Base-by-base conservation (phyloP, 2,888 invertebrate species). In the Rhyacophila evoluta region DNA sequence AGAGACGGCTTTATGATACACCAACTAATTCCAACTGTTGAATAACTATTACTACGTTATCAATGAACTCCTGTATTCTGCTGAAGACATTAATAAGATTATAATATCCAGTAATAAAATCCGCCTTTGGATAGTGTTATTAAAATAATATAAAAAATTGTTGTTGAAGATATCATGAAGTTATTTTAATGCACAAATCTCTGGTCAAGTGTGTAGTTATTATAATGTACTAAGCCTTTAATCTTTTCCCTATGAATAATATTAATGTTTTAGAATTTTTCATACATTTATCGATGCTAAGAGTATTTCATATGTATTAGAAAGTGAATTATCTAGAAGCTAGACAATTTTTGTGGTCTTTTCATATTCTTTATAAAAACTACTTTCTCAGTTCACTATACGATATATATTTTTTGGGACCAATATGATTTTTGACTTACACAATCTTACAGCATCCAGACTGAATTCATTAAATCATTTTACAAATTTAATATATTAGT, bases 1-100 rank as follows among this genome's bases (percentile, higher is more conserved):
- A 83, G 92, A 93, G 88, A 93, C 92, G 80, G 92, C 92, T 80
- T 92, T 93, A 89, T 90, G 90, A 90, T 89, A 72, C 38, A 33
- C 11, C 37, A 36, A 37, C 33, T 55, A 25, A 55, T 55, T 55
- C 55, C 55, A 19, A 15, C 19, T 15, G 25, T 55, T 15, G 1
- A 25, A 33, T 33, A 33, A 55, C 6, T n/a, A 6, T 55, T 25
- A 39, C 39, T 25, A 3, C 25, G 10, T 10, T 55, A 2, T 55
- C 55, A 55, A 10, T 55, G 55, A 19, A 55, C 10, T 55, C 10
- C 19, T 19, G 55, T 19, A 55, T 25, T 55, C 8, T 19, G 19
- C 55, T 55, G 12, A 5, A 55, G 39, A 39, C 39, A n/a, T 39
- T 55, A 55, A 55, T 55, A 55, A 55, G 15, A 10, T 41, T 55